phyloP scores from a whole-genome alignment of 2,888 invertebrate genomes.

The Phortica okadai region DNA sequence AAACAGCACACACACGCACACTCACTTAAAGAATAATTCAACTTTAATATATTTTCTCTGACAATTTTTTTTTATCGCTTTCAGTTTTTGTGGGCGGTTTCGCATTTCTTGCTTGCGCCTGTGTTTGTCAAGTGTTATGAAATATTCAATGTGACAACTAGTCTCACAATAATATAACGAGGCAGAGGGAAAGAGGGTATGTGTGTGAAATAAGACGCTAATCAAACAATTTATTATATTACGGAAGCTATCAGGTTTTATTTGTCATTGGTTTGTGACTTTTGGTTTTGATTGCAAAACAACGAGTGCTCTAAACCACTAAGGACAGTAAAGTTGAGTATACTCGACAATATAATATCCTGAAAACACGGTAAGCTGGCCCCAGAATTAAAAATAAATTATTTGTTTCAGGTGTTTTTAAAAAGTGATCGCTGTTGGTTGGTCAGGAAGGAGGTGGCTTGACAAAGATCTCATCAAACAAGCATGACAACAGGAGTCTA shows the following conservation, averaged over 20 bases:
- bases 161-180: slow-evolving; percentile 18
- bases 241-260: slow-evolving; percentile 58
- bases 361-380: too few relatives aligned
- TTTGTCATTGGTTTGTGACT: slow-evolving; percentile 51
- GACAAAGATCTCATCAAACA: too few relatives aligned
- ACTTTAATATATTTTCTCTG: background rate
- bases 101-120: slow-evolving; percentile 55
- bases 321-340: too few relatives aligned
- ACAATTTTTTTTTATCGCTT: background rate
- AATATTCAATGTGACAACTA: slow-evolving; percentile 40
- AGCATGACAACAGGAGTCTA: too few relatives aligned
- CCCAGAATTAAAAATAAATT: too few relatives aligned
- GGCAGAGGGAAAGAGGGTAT: slow-evolving; percentile 35
- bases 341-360: too few relatives aligned
- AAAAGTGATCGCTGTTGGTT: too few relatives aligned
- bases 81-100: slow-evolving; percentile 54
- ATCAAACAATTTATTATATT: slow-evolving; percentile 61
- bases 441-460: too few relatives aligned
- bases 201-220: slow-evolving; percentile 12
- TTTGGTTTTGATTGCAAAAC: too few relatives aligned
- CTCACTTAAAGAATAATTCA: background rate
- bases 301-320: too few relatives aligned
- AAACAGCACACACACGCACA: background rate
- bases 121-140: slow-evolving; percentile 62
- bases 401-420: too few relatives aligned